A percentile compares a stretch with the other conserved stretches of the same genome.
These are phyloP conservation scores for Propithecus deckenii DNA, from an alignment of 2,797 vertebrate species.

Conservation along the genomic window DNA sequence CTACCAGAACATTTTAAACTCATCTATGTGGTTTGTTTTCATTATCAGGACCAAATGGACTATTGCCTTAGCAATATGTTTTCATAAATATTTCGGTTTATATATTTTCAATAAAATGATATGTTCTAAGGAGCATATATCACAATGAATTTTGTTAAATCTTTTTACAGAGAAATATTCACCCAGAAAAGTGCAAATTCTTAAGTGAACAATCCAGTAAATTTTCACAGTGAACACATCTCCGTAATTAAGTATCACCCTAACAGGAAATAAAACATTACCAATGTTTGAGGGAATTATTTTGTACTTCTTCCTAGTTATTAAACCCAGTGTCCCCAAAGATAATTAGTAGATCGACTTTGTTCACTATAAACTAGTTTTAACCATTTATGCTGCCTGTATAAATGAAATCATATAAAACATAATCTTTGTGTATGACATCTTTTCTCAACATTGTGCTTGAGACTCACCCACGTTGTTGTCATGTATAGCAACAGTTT, in stretches of 20 bases:
- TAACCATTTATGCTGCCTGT: neutral
- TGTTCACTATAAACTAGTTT: neutral
- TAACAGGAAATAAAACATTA: neutral
- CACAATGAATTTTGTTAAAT: neutral
- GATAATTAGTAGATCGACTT: neutral
- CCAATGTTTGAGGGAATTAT: neutral
- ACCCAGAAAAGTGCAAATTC: neutral
- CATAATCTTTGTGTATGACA: neutral
- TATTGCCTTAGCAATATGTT: neutral
- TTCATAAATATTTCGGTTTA: neutral
- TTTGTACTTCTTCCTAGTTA: neutral
- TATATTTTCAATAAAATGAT: neutral
- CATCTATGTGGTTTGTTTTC: neutral
- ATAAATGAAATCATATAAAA: neutral
- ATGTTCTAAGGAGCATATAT: neutral
- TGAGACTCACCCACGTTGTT: neutral
- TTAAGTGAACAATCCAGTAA: neutral
- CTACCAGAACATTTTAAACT: neutral
- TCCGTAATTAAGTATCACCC: neutral
- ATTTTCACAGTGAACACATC: neutral
- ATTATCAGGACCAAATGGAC: neutral
- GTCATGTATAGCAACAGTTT: neutral
- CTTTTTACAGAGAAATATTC: neutral
- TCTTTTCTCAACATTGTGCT: neutral
- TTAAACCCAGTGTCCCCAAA: neutral